These are phyloP conservation scores for Notodonta dromedarius DNA, from an alignment of 2,888 invertebrate genomes.

Conservation along the genomic window DNA sequence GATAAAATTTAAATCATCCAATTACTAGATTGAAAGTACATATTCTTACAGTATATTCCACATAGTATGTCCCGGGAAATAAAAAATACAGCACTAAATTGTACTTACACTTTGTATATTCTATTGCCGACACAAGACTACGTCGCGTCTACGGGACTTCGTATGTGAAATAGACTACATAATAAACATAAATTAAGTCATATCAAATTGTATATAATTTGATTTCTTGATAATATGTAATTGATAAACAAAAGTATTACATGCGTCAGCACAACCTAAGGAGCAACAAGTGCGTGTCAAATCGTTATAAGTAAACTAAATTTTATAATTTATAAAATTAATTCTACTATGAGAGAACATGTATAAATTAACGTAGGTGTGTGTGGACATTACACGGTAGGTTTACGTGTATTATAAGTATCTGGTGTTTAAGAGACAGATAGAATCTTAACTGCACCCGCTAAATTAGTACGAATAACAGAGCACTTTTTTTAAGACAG, in stretches of 20 bases:
- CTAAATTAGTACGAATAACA: neutral
- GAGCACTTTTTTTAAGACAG: neutral
- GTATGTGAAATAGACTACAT: neutral
- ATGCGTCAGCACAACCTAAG: neutral
- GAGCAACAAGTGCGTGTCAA: neutral
- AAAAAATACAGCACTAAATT: no score
- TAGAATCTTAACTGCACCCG: neutral
- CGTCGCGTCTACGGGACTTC: no score
- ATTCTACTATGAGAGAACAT: neutral
- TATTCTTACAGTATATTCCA: neutral
- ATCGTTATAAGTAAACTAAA: neutral
- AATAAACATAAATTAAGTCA: conserved; percentile 2
- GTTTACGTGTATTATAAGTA: neutral
- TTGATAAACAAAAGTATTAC: neutral
- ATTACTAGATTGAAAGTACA: neutral
- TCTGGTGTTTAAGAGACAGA: neutral
- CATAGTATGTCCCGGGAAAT: neutral
- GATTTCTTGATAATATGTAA: neutral
- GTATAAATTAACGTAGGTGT: neutral
- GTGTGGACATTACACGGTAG: neutral
- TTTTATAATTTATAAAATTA: no score
- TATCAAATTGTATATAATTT: neutral
- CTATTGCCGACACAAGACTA: no score
- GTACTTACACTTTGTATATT: no score
- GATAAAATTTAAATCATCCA: neutral